These are phyloP conservation scores for Cebus imitator DNA, from an alignment of 2,113 vertebrate genomes.

Conservation along the genomic window DNA sequence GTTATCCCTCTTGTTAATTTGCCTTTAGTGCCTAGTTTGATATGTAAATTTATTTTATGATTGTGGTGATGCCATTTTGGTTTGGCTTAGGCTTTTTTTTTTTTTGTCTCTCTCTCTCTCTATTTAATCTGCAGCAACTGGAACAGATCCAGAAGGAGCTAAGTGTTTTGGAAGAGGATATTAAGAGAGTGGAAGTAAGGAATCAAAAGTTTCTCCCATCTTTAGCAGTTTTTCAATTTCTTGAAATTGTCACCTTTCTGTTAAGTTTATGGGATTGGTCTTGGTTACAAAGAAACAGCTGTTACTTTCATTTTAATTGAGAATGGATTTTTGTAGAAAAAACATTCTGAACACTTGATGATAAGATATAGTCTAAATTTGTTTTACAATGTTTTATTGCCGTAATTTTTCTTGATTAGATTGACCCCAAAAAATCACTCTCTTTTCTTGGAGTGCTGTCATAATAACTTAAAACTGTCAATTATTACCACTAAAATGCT, in stretches of 20 bases:
- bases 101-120: constrained; percentile 52
- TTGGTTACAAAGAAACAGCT: constrained; percentile 74
- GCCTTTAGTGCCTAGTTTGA: not conserved
- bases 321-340: constrained; percentile 43
- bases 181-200: constrained; percentile 98
- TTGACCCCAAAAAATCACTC: not conserved
- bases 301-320: constrained; percentile 68
- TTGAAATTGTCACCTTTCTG: constrained; percentile 71
- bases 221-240: constrained; percentile 74
- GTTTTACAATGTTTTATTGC: constrained; percentile 29
- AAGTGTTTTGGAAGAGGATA: constrained; percentile 98
- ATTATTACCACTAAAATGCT: not conserved
- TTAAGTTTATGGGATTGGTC: constrained; percentile 74
- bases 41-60: constrained; percentile 60
- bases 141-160: constrained; percentile 99
- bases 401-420: not conserved
- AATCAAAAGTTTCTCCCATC: constrained; percentile 71
- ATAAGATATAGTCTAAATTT: constrained; percentile 43
- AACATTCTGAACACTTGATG: not conserved
- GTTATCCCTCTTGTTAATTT: not conserved
- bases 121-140: constrained; percentile 91
- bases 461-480: not conserved
- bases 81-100: constrained; percentile 79
- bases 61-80: constrained; percentile 41
- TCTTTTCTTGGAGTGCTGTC: not conserved